Percentiles rank a stretch among this genome's conserved stretches.
Conservation (phyloP, 2,888 invertebrate species). For the Athripsodes cinereus region DNA sequence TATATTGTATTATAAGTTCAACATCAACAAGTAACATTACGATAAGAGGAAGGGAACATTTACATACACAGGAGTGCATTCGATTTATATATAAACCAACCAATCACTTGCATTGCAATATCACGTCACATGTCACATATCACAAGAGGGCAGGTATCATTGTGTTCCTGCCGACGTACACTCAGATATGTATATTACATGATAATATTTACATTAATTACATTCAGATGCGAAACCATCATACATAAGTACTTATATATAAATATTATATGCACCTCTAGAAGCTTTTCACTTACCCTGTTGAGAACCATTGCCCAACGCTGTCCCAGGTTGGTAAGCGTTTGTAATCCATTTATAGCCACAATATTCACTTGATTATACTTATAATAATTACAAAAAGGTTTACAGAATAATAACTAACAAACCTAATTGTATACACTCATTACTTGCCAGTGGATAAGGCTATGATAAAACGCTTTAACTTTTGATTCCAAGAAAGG, state of each 20-base stretch:
- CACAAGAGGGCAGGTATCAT: too few relatives aligned
- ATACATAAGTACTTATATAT: background rate
- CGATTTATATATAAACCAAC: background rate
- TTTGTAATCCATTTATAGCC: slow-evolving; percentile 27
- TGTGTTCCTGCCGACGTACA: too few relatives aligned
- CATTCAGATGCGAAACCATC: background rate
- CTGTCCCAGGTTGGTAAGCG: slow-evolving; percentile 28
- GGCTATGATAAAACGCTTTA: too few relatives aligned
- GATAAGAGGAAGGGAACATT: slow-evolving; percentile 4
- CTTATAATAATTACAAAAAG: background rate
- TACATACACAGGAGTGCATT: slow-evolving; percentile 7
- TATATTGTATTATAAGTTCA: background rate
- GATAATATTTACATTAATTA: slow-evolving; percentile 8
- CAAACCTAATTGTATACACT: too few relatives aligned
- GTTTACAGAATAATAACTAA: too few relatives aligned
- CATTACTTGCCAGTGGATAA: too few relatives aligned
- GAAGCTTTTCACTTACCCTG: slow-evolving; percentile 27
- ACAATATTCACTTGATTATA: slow-evolving; percentile 20
- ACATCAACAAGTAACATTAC: too few relatives aligned
- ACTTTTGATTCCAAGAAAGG: too few relatives aligned
- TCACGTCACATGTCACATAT: too few relatives aligned
- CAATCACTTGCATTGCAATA: background rate
- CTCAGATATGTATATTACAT: too few relatives aligned
- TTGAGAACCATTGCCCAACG: slow-evolving; percentile 27
- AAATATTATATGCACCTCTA: slow-evolving; percentile 25